Evolutionary conservation across 1,140 invertebrate species (phyloP).

Genomic region (Neodiprion virginianus): DNA sequence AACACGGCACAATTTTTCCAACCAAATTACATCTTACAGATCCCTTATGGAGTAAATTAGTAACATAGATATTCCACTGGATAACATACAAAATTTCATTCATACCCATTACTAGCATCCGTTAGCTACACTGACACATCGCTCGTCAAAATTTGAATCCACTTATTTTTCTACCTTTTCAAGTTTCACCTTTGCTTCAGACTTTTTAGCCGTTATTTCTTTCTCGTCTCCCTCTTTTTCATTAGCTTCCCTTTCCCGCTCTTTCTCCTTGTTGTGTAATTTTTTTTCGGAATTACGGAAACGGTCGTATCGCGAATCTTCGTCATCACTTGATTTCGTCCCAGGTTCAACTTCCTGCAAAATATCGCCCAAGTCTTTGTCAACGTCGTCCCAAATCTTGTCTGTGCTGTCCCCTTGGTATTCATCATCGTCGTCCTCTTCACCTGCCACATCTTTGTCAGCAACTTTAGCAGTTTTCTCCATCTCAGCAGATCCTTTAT

Average conservation of each 20-base stretch:
- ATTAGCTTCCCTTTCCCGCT: conserved; percentile 38
- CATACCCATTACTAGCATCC: neutral
- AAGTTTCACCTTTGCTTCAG: conserved; percentile 42
- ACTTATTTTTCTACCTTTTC: conserved; percentile 41
- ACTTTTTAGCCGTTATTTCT: conserved; percentile 35
- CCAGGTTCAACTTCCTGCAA: conserved; percentile 69
- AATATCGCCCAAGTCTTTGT: conserved; percentile 76
- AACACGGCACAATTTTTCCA: no score
- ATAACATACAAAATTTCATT: neutral
- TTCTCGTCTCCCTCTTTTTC: conserved; percentile 40
- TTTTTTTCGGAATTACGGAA: conserved; percentile 63
- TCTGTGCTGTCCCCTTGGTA: conserved; percentile 63
- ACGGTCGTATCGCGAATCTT: conserved; percentile 69
- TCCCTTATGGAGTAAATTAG: neutral
- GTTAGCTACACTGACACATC: neutral
- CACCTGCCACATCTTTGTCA: conserved; percentile 44
- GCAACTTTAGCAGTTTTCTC: conserved; percentile 22
- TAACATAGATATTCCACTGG: neutral
- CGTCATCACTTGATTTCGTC: conserved; percentile 72
- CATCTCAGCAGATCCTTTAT: conserved; percentile 26
- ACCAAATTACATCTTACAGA: no score
- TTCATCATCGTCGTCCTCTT: conserved; percentile 66
- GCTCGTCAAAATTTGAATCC: neutral
- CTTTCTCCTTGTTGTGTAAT: conserved; percentile 45
- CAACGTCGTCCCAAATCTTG: conserved; percentile 76